Conservation (phyloP, 1,140 invertebrate species). For the Cydia amplana region DNA sequence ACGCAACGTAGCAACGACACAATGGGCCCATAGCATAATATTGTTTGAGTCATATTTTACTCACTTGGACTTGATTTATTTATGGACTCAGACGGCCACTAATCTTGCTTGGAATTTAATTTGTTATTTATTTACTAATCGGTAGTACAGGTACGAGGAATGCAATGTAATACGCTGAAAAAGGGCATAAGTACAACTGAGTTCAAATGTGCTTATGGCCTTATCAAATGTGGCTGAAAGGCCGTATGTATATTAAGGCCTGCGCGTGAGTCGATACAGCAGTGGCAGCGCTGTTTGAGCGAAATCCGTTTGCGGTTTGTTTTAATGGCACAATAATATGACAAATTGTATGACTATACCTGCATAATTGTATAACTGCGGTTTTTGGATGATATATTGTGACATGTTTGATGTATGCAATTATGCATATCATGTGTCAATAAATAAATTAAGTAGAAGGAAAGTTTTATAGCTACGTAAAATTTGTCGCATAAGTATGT, state of each 20-base stretch:
- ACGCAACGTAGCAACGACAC: not conserved
- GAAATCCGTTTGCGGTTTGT: not conserved
- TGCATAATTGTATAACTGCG: not conserved
- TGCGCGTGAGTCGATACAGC: not conserved
- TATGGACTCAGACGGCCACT: conserved; percentile 59
- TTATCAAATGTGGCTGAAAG: not conserved
- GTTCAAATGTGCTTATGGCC: not conserved
- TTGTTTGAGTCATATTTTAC: conserved; percentile 69
- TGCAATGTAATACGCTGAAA: not conserved
- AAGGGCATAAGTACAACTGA: not conserved
- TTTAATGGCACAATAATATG: not conserved
- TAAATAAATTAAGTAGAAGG: too few species aligned
- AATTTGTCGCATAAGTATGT: too few species aligned
- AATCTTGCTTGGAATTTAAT: conserved; percentile 73
- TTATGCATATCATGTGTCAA: too few species aligned
- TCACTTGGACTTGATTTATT: conserved; percentile 63
- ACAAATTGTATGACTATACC: conserved; percentile 1
- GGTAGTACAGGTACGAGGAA: conserved; percentile 43
- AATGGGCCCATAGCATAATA: conserved; percentile 59
- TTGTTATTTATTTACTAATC: conserved; percentile 73
- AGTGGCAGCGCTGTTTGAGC: not conserved
- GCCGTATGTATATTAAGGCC: not conserved
- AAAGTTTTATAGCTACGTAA: too few species aligned
- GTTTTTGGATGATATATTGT: too few species aligned
- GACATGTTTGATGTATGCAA: too few species aligned